Evolutionary conservation across 2,888 invertebrate species (phyloP), one percentile per base, ranked within the genome.

Genomic region (Lasioglossum zephyrum): DNA sequence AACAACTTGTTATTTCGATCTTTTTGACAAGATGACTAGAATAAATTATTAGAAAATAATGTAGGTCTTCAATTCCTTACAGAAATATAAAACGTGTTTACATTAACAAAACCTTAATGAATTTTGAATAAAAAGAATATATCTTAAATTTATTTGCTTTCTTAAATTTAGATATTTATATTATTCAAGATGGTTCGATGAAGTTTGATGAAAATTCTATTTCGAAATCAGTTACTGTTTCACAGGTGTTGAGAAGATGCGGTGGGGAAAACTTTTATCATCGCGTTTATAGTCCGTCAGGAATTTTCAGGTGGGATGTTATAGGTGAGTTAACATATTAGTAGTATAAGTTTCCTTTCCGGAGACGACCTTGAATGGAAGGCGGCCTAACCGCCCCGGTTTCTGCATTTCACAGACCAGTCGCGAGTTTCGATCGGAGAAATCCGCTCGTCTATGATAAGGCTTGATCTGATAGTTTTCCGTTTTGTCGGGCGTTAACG

Each of bases 281-380:
- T 53, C 22, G 53, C 22, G 22, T 2, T 18, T 22, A 8, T 2
- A 22, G 53, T 53, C 22, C 22, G 22, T 53, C 22, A 53, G 53
- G 22, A 53, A 53, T 53, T 22, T 53, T 53, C 53, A 49, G 18
- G 49, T 22, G 5, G 22, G 53, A 53, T 53, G 22, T 66, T 66
- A 66, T 36, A 18, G 60, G 2, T 18, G 36, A 36, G 16, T 66
- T 36, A 18, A 66, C 18, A 9, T 36, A 18, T 36, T 36, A 39
- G 66, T 66, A 9, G 31, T 53, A 74, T 75, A 79, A 87, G 87
- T 88, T 88, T 88, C 86, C 91, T 91, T 91, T 90, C 85, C 84
- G 81, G 88, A 86, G 76, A 63, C 87, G 88, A 87, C 90, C 91
- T 91, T 91, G 92, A 85, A 81, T 86, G 85, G 85, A 89, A 87